Evolutionary conservation across 2,113 vertebrate species (phyloP).

Genomic region (Mustela nigripes): DNA sequence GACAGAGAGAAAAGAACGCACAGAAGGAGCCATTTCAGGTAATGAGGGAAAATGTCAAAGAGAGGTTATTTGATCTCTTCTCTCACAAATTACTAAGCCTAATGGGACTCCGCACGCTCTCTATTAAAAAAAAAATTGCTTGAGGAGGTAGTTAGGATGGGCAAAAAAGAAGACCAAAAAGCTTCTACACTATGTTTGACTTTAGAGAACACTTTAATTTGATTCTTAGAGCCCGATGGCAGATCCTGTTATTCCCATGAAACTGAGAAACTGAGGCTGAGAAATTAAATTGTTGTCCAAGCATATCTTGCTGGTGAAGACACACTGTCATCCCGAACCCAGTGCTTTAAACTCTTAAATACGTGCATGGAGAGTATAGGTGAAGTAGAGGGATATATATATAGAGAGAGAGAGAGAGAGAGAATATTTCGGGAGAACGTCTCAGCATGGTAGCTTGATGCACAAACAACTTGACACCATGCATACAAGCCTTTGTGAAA

Average conservation of each 20-base stretch:
- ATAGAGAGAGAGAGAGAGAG: background rate
- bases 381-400: background rate
- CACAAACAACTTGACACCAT: slow-evolving; percentile 29
- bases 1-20: background rate
- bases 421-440: slow-evolving; percentile 7
- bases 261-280: background rate
- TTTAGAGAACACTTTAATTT: background rate
- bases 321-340: background rate
- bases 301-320: background rate
- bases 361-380: background rate
- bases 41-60: background rate
- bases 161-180: background rate
- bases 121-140: background rate
- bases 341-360: slow-evolving; percentile 25
- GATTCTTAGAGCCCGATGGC: background rate
- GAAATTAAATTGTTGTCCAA: background rate
- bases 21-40: background rate
- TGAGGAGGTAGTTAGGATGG: background rate
- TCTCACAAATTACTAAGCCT: background rate
- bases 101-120: background rate
- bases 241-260: background rate
- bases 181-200: background rate
- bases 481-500: slow-evolving; percentile 56
- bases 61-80: background rate
- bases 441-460: slow-evolving; percentile 14